These are phyloP conservation scores for Holcopasites calliopsidis DNA, from an alignment of 1,140 invertebrate genomes.

Conservation along the genomic window DNA sequence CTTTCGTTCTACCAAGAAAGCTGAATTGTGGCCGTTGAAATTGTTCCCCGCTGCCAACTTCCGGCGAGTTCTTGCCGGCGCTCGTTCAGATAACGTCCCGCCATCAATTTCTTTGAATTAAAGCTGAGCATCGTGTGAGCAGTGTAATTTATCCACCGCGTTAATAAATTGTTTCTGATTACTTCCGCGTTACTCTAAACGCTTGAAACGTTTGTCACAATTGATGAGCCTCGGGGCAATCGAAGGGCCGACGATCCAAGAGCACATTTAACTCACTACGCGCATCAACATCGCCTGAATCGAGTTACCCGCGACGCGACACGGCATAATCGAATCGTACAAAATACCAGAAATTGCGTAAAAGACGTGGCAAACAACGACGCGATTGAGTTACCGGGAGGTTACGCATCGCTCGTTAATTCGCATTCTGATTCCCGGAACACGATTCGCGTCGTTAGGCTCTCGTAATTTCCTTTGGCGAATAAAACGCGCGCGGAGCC, in stretches of 20 bases:
- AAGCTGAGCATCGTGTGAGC: neutral
- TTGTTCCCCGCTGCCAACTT: neutral
- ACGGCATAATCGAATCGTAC: too few species aligned
- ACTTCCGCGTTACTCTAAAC: too few species aligned
- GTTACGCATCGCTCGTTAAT: neutral
- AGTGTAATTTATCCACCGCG: neutral
- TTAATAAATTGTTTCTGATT: too few species aligned
- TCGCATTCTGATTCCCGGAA: neutral
- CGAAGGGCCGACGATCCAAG: too few species aligned
- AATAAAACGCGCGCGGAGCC: neutral
- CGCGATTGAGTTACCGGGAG: neutral
- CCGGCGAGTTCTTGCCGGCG: neutral
- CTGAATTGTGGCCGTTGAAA: slow-evolving; percentile 10
- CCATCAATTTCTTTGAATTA: slow-evolving; percentile 23
- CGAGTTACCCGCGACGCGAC: too few species aligned
- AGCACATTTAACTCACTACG: too few species aligned
- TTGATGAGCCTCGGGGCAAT: too few species aligned
- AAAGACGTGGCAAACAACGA: neutral
- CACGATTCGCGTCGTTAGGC: slow-evolving; percentile 1
- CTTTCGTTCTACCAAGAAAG: slow-evolving; percentile 17
- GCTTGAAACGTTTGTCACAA: neutral
- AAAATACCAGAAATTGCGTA: neutral
- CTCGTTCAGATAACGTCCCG: slow-evolving; percentile 6
- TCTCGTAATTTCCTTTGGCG: neutral
- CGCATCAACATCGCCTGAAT: too few species aligned